Evolutionary conservation across 2,113 vertebrate species (phyloP).

Genomic region (Edolisoma coerulescens): DNA sequence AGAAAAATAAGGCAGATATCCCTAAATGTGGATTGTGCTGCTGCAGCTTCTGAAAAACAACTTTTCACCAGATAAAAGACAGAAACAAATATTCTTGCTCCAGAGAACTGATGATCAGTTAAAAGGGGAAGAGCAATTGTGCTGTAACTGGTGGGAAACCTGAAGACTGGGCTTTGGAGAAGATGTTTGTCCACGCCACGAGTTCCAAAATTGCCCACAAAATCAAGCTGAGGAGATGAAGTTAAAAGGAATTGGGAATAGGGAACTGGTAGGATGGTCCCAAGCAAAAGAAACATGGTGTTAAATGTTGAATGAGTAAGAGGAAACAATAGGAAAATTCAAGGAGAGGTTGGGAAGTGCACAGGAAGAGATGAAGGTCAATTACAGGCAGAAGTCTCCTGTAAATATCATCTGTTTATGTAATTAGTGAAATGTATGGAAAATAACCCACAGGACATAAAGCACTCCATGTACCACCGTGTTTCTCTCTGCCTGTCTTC

Average conservation of each 20-base stretch:
- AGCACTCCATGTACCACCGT: background rate
- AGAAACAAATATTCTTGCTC: background rate
- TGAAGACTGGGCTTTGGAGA: background rate
- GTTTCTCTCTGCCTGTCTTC: background rate
- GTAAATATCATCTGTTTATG: constrained; percentile 58
- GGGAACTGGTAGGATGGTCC: background rate
- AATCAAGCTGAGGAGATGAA: background rate
- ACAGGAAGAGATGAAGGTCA: constrained; percentile 56
- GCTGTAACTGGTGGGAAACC: background rate
- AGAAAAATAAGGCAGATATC: background rate
- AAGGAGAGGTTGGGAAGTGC: constrained; percentile 36
- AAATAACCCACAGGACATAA: background rate
- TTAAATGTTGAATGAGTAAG: background rate
- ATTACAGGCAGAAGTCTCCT: background rate
- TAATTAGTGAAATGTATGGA: constrained; percentile 53
- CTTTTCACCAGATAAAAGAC: background rate
- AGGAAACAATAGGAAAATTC: constrained; percentile 57
- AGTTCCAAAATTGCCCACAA: background rate
- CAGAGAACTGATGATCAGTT: background rate
- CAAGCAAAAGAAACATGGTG: background rate
- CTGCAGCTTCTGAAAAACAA: background rate
- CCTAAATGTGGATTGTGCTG: background rate
- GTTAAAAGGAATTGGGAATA: background rate
- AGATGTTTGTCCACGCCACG: accelerated
- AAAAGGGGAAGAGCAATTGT: background rate